Base-by-base conservation (phyloP, 1,140 invertebrate genomes). In the Listronotus oregonensis region DNA sequence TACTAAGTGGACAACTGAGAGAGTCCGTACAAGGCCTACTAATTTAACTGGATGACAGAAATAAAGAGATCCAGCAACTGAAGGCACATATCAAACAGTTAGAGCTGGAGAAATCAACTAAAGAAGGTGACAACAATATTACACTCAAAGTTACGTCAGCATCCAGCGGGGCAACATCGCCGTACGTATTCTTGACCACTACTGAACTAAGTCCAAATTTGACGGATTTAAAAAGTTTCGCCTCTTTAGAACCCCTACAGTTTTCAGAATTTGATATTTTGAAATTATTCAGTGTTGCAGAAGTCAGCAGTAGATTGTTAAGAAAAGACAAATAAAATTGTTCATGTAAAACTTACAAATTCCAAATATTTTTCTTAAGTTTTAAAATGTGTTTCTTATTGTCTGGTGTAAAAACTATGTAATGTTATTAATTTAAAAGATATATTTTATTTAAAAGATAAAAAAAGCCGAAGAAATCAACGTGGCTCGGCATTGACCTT, bases 191-290 rank as follows among this genome's bases (percentile, higher is more conserved):
- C 59, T 80, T 78, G 7, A 78, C 79, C 2, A 76, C 73, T 64
- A 78, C 77, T 64, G 78, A 81, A 68, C 68, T 81, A 18, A 79
- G 77, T 64, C 76, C 79, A 2, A 77, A 80, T 56, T 67, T 74
- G 8, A 55, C 68, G 12, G 77, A 78, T n/a, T 57, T 64, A 10
- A 66, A 65, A 56, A 57, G 64, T 66, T 69, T 86, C 21, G 83
- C 84, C 34, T 34, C 15, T 9, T 73, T 85, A 34, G 78, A 83
- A 37, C 84, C 84, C 9, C 75, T 86, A 15, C 84, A 85, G 74
- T 80, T 86, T 77, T 85, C 85, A 27, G 78, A 80, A 58, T 84
- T 85, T 69, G 81, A 85, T 69, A 43, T 85, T 43, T 49, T 37
- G 43, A 31, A 52, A 11, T 56, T 57, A 18, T 59, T 58, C 34